Evolutionary conservation across 2,113 vertebrate genomes (phyloP).

Genomic region (Alethe diademata): DNA sequence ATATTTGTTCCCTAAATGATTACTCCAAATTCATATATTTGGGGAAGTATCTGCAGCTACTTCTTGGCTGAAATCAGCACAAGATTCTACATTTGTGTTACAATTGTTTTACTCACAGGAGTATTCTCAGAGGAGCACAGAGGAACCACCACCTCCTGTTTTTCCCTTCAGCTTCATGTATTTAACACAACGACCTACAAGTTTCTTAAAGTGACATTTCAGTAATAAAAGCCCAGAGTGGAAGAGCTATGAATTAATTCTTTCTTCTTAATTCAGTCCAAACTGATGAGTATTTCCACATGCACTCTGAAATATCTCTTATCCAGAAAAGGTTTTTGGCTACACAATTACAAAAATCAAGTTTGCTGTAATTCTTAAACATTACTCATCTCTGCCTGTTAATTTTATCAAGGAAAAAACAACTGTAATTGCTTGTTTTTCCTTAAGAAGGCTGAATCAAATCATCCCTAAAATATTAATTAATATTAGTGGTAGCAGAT

Average conservation of each 20-base stretch:
- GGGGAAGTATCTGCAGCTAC: background rate
- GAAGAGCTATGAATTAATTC: background rate
- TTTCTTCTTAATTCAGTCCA: background rate
- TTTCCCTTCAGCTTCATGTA: background rate
- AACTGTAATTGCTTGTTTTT: background rate
- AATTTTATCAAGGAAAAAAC: background rate
- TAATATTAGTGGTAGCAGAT: background rate
- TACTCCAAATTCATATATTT: background rate
- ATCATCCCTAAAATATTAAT: background rate
- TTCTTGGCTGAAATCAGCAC: background rate
- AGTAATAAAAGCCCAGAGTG: background rate
- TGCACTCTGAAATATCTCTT: background rate
- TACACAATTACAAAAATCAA: background rate
- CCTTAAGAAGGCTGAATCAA: background rate
- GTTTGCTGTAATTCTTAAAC: background rate
- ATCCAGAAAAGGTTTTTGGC: background rate
- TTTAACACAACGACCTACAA: background rate
- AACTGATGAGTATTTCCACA: background rate
- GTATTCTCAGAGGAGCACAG: background rate
- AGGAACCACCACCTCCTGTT: background rate
- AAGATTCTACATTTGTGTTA: background rate
- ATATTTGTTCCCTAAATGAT: background rate
- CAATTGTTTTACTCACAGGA: background rate
- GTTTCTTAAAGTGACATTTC: background rate
- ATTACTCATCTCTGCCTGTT: background rate